A percentile compares a stretch with the other conserved stretches of the same genome.
Conservation (phyloP, 1,140 invertebrate species). For the Brevipalpus yothersi region DNA sequence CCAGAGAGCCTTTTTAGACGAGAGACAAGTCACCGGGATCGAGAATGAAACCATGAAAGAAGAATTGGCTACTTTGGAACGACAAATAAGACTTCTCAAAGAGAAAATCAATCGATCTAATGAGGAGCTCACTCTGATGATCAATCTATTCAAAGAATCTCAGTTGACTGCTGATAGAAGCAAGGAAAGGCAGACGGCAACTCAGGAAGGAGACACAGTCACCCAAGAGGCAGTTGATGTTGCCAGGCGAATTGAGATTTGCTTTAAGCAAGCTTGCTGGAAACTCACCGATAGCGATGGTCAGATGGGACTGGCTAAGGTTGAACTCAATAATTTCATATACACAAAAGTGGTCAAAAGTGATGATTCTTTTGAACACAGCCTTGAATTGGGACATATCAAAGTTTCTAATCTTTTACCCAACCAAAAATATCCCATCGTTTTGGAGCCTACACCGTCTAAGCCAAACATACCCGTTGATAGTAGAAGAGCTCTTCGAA, state of each 20-base stretch:
- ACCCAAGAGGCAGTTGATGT: conserved; percentile 25
- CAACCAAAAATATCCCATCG: conserved; percentile 79
- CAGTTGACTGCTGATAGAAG: conserved; percentile 27
- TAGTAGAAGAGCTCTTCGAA: conserved; percentile 47
- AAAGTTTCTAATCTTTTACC: conserved; percentile 81
- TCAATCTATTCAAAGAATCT: conserved; percentile 57
- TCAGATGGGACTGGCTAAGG: conserved; percentile 82
- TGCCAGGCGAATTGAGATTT: conserved; percentile 79
- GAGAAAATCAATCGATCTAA: conserved; percentile 55
- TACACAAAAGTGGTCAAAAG: conserved; percentile 90
- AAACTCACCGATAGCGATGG: conserved; percentile 87
- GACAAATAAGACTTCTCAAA: conserved; percentile 57
- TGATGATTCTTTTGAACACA: conserved; percentile 88
- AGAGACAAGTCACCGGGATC: not conserved
- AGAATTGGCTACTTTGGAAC: conserved; percentile 5
- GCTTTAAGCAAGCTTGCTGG: conserved; percentile 97
- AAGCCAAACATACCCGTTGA: conserved; percentile 71
- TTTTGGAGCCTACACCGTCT: conserved; percentile 60
- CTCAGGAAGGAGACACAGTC: conserved; percentile 22
- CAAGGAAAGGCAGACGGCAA: conserved; percentile 8
- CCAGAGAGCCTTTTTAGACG: conserved; percentile 35
- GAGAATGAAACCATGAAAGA: not conserved
- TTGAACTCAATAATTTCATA: conserved; percentile 83
- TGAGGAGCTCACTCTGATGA: conserved; percentile 77
- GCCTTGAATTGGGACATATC: conserved; percentile 86